Evolutionary conservation across 2,113 vertebrate species (phyloP).

Genomic region (Onychostoma macrolepis): DNA sequence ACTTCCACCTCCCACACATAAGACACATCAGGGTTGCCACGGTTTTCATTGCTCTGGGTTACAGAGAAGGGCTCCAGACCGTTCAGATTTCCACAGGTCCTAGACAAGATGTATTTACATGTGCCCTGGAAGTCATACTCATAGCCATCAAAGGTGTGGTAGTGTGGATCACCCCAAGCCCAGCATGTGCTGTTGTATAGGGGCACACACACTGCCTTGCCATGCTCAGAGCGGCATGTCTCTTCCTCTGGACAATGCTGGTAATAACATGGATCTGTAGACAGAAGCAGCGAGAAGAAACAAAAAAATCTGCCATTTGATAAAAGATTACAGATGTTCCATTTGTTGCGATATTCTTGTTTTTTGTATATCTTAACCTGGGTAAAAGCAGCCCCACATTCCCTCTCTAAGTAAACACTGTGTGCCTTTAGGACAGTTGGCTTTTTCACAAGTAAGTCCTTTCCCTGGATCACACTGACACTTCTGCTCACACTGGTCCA

Average conservation of each 20-base stretch:
- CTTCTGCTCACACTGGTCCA: conserved; percentile 66
- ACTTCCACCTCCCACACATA: conserved; percentile 73
- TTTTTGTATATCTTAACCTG: conserved; percentile 68
- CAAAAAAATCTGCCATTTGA: neutral
- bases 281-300: neutral
- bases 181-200: conserved; percentile 72
- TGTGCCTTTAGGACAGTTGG: conserved; percentile 71
- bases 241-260: conserved; percentile 78
- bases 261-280: conserved; percentile 78
- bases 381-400: conserved; percentile 71
- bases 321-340: neutral
- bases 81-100: conserved; percentile 64
- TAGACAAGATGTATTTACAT: conserved; percentile 76
- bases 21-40: conserved; percentile 74
- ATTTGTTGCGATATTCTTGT: neutral
- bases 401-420: conserved; percentile 74
- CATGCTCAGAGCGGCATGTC: conserved; percentile 66
- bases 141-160: conserved; percentile 77
- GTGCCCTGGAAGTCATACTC: conserved; percentile 82
- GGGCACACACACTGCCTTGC: conserved; percentile 73
- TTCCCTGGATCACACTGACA: conserved; percentile 73
- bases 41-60: conserved; percentile 80
- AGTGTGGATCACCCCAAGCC: conserved; percentile 80
- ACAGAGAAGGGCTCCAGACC: conserved; percentile 78
- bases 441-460: conserved; percentile 71